These are phyloP conservation scores for Gambusia affinis DNA, from an alignment of 2,113 vertebrate species.

Conservation along the genomic window DNA sequence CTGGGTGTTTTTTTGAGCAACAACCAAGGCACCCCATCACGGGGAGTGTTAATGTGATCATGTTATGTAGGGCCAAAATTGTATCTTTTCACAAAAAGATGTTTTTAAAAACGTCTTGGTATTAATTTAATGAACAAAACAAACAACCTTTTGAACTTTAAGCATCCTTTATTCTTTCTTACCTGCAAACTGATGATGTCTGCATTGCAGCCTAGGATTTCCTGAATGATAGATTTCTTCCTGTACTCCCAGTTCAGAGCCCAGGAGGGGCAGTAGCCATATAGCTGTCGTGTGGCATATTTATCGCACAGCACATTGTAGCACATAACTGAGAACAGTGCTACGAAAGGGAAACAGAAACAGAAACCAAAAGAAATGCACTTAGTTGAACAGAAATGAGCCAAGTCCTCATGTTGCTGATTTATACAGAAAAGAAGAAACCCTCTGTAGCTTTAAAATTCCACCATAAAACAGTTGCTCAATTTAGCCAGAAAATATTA, in stretches of 20 bases:
- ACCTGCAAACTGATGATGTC: constrained; percentile 99
- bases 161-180: constrained; percentile 41
- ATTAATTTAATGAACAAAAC: too few species aligned
- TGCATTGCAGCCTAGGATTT: constrained; percentile 93
- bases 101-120: too few species aligned
- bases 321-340: constrained; percentile 98
- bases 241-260: constrained; percentile 98
- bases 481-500: background rate
- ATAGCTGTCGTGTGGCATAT: constrained; percentile 96
- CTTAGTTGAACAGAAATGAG: background rate
- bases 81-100: background rate
- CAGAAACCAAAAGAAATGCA: constrained; percentile 5
- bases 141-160: background rate
- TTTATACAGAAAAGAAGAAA: background rate
- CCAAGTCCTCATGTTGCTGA: background rate
- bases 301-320: constrained; percentile 99
- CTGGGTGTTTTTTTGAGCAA: background rate
- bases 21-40: background rate
- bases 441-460: background rate
- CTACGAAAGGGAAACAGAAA: constrained; percentile 66
- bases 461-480: background rate
- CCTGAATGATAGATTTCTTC: constrained; percentile 99
- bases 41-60: background rate
- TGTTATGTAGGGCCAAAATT: background rate
- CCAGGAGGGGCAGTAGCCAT: constrained; percentile 97